phyloP scores from a whole-genome alignment of 2,113 vertebrate species.

The Ellobius talpinus region DNA sequence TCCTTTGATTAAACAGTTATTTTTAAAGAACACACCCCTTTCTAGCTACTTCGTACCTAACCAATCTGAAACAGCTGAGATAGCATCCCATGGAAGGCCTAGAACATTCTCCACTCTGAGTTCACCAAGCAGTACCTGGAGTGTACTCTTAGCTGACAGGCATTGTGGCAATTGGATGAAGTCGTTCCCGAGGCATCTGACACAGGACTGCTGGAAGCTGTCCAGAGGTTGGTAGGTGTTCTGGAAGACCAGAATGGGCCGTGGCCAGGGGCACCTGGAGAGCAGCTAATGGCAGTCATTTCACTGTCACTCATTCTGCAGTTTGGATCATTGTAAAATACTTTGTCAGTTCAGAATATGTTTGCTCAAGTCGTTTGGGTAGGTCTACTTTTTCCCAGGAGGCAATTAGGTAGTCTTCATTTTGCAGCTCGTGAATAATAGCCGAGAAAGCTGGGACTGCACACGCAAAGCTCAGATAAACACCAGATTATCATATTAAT shows the following conservation, averaged over 20 bases:
- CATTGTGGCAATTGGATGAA: slow-evolving; percentile 19
- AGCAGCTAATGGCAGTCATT: slow-evolving; percentile 69
- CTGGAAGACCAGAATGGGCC: slow-evolving; percentile 28
- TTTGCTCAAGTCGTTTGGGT: slow-evolving; percentile 76
- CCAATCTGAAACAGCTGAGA: background rate
- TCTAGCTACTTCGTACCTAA: background rate
- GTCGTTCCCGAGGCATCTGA: slow-evolving; percentile 36
- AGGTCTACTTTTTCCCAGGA: slow-evolving; percentile 76
- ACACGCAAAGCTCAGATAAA: slow-evolving; percentile 68
- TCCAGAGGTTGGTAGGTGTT: slow-evolving; percentile 68
- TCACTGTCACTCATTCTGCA: slow-evolving; percentile 68
- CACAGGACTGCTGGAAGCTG: slow-evolving; percentile 43
- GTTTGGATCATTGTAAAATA: slow-evolving; percentile 75
- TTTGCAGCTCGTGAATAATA: slow-evolving; percentile 74
- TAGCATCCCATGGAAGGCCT: background rate
- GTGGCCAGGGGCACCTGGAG: slow-evolving; percentile 62
- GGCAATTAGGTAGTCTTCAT: slow-evolving; percentile 77
- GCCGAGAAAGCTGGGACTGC: slow-evolving; percentile 64
- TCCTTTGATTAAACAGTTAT: background rate
- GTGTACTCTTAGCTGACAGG: slow-evolving; percentile 31
- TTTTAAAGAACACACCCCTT: background rate
- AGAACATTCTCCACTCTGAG: slow-evolving; percentile 34
- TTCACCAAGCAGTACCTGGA: slow-evolving; percentile 30
- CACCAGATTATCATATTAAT: slow-evolving; percentile 78
- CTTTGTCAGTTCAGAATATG: slow-evolving; percentile 79